Evolutionary conservation across 2,797 vertebrate genomes (phyloP), one percentile per base, ranked within the genome.

Genomic region (Pangasius krempfi): DNA sequence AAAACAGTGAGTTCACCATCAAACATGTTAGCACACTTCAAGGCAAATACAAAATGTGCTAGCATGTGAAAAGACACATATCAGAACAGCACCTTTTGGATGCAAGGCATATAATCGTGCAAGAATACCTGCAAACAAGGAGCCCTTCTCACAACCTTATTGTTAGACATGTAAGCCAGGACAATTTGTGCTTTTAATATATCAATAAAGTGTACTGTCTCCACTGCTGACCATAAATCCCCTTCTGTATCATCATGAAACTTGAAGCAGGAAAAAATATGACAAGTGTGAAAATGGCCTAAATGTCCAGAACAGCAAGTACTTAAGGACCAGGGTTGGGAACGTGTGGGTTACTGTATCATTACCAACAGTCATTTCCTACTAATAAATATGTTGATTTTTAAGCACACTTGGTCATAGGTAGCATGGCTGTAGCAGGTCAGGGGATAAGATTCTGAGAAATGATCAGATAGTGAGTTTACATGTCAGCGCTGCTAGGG

Each of bases 121-220:
- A 8, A 37, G 78, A 80, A 58, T 80, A 56, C 30, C n/a, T 56
- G 79, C 54, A 81, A 81, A 81, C 30, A 81, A 60, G 54, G 5
- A 40, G 20, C 20, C 22, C 2, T 60, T 60, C 56, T 44, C 4
- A 60, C 5, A 44, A 60, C 13, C 8, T 16, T 44, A 60, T 44
- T 44, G n/a, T 82, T 62, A 62, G 30, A 33, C 9, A 33, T 9
- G 16, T 54, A 56, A 33, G 22, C 33, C 56, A 60, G n/a, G 33
- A 81, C 2, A 5, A 81, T 9, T 40, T 7, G 12, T 58, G 30
- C 5, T 37, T 56, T 52, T 8, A 7, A 30, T 54, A 30, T 54
- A 16, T 54, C n/a, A 54, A 18, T 79, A 79, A 80, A 13, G 54
- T 33, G 25, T 25, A 37, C 52, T 10, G n/a, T 81, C 33, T 79